Evolutionary conservation across 2,113 vertebrate species (phyloP).

Genomic region (Myotis brandtii): DNA sequence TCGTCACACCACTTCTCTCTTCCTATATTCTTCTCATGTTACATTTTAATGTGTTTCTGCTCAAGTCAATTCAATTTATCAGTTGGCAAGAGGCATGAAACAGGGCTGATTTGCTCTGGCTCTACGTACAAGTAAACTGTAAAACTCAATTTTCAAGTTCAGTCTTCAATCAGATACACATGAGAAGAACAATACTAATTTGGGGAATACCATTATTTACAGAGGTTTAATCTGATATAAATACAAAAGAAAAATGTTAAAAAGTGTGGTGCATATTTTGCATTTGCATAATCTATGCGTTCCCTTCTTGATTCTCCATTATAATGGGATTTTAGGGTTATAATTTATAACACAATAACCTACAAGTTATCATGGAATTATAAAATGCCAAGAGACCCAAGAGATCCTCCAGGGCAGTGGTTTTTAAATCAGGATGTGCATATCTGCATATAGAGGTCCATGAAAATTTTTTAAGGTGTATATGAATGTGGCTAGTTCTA

Average conservation of each 20-base stretch:
- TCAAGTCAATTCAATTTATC: constrained; percentile 83
- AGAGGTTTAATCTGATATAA: constrained; percentile 69
- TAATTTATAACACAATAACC: background rate
- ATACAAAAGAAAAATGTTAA: constrained; percentile 53
- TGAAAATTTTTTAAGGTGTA: background rate
- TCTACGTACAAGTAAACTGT: constrained; percentile 78
- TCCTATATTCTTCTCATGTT: constrained; percentile 73
- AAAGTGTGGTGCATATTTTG: background rate
- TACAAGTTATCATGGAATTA: background rate
- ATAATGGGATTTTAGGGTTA: background rate
- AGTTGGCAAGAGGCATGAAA: constrained; percentile 77
- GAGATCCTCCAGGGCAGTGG: background rate
- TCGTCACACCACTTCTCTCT: constrained; percentile 73
- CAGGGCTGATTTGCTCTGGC: constrained; percentile 75
- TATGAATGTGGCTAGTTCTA: background rate
- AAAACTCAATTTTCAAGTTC: constrained; percentile 85
- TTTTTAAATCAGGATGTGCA: background rate
- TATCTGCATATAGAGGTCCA: background rate
- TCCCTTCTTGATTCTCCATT: background rate
- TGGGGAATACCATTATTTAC: constrained; percentile 72
- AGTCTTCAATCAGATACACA: constrained; percentile 78
- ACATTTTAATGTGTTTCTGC: constrained; percentile 79
- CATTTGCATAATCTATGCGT: background rate
- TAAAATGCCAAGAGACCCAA: background rate
- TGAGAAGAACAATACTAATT: constrained; percentile 77